Conservation (phyloP, 2,113 vertebrate species). For the Galbula dea region DNA sequence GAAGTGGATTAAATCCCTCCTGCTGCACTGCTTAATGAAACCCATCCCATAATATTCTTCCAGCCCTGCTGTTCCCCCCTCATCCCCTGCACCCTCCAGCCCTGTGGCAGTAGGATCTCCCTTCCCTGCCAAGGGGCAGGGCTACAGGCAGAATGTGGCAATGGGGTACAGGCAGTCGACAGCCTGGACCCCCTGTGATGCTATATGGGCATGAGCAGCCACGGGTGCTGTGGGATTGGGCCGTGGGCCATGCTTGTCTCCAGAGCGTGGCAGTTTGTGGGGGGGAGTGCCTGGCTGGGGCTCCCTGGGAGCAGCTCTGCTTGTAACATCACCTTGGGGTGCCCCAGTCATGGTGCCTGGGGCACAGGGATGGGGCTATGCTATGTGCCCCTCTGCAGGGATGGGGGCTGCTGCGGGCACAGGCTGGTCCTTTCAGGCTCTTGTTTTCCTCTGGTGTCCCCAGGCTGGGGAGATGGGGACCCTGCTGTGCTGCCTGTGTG, state of each 20-base stretch:
- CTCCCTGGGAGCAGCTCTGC: background rate
- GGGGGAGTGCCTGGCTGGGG: background rate
- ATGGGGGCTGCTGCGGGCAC: background rate
- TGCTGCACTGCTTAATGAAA: conserved; percentile 60
- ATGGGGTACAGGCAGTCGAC: background rate
- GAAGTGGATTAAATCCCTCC: conserved; percentile 58
- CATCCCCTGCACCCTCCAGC: background rate
- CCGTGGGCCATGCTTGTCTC: fast-evolving
- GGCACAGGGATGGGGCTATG: fast-evolving
- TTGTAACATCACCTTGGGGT: fast-evolving
- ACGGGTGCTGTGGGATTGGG: fast-evolving
- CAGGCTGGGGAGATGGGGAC: background rate
- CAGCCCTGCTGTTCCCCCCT: conserved; percentile 31
- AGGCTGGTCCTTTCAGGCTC: fast-evolving
- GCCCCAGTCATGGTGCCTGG: background rate
- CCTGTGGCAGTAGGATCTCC: background rate
- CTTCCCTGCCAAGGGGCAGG: background rate
- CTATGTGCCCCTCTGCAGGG: fast-evolving
- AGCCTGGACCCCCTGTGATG: fast-evolving
- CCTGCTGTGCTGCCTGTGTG: background rate
- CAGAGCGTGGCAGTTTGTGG: fast-evolving
- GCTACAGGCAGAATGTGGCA: background rate
- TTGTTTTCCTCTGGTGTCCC: background rate
- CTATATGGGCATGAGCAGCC: background rate
- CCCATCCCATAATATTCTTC: conserved; percentile 57